Evolutionary conservation across 2,113 vertebrate genomes (phyloP), one percentile per base, ranked within the genome.

Genomic region (Siphamia tubifer): DNA sequence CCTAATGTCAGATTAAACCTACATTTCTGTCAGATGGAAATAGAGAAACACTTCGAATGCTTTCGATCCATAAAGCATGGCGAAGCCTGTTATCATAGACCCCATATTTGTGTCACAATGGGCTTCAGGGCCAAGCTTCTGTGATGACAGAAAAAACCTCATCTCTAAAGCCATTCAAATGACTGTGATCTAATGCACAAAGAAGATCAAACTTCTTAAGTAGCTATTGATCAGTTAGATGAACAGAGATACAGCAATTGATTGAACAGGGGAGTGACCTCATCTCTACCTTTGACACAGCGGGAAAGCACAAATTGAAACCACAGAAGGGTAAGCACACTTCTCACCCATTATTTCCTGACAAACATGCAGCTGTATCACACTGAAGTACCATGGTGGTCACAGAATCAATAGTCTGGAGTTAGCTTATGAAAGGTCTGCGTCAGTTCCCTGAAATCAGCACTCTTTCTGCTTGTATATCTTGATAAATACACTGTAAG

Each of bases 191-290:
- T 77, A 74, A 68, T 19, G 40, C 44, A 19, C 35, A n/a, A 53
- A 45, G 56, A 12, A 67, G 78, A 89, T 86, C 79, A 86, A 86
- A 84, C 82, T 84, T 81, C 67, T 74, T 86, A 85, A 90, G 85
- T 68, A 85, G 73, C 73, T 90, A 89, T 89, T 38, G 87, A 89
- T 89, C 65, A 54, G 21, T 38, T 6, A 55, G 78, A 83, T 82
- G 87, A 87, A 85, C 78, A 81, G 56, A 82, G 80, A 81, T 68
- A n/a, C 17, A 0, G 48, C 34, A 6, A 74, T 61, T 56, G 83
- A 88, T 87, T 49, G 53, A 68, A 39, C 17, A 7, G 15, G 1
- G 52, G 67, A 11, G 43, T 52, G 79, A 84, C 84, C 87, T 83
- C 80, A 49, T 74, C 48, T 17, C 69, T 71, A 70, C 82, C 73